These are phyloP conservation scores for Toxotes lorentzi DNA, from an alignment of 2,797 vertebrate species.

Conservation along the genomic window DNA sequence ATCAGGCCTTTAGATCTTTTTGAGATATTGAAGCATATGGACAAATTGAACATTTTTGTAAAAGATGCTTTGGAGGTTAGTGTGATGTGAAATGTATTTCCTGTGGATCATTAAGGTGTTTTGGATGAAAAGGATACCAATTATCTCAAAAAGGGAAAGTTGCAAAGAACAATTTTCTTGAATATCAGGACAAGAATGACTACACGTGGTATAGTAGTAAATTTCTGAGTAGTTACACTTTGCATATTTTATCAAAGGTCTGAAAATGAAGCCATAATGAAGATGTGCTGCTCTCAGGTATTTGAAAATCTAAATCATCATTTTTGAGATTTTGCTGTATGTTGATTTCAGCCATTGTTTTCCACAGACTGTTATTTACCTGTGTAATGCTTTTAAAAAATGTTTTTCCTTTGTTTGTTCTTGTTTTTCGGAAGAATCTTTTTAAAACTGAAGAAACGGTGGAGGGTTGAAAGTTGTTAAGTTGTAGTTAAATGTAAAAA, in stretches of 20 bases:
- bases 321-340: constrained; percentile 27
- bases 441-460: too few relatives aligned
- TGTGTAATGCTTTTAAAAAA: not conserved
- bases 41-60: not conserved
- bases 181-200: constrained; percentile 7
- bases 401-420: not conserved
- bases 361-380: constrained; percentile 14
- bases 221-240: constrained; percentile 3
- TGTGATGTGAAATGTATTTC: not conserved
- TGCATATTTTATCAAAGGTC: constrained; percentile 19
- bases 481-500: not conserved
- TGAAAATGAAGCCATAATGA: constrained; percentile 67
- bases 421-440: not conserved
- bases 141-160: constrained; percentile 35
- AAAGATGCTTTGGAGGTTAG: not conserved
- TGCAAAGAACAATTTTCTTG: not conserved
- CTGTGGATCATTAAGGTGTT: constrained; percentile 8
- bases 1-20: not conserved
- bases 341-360: constrained; percentile 21
- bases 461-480: too few relatives aligned
- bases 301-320: constrained; percentile 54
- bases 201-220: constrained; percentile 1
- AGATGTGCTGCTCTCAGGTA: constrained; percentile 71
- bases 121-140: constrained; percentile 1
- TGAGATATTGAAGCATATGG: not conserved